phyloP scores from a whole-genome alignment of 2,888 invertebrate genomes.

The Drosophila eohydei region DNA sequence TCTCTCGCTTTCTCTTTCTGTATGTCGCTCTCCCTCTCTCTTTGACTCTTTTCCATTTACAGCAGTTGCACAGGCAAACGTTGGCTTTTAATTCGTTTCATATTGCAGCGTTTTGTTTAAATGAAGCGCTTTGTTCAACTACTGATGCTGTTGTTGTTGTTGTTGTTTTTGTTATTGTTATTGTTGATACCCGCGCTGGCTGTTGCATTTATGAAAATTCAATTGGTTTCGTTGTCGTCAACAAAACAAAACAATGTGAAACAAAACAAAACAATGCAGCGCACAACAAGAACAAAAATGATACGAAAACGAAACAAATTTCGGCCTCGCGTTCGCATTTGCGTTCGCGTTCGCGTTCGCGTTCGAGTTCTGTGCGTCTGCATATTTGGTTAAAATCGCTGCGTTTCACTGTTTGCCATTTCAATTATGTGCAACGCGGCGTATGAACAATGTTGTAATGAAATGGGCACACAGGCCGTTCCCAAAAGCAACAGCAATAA shows the following conservation, averaged over 20 bases:
- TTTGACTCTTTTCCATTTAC: conserved; percentile 4
- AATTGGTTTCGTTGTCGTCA: conserved; percentile 69
- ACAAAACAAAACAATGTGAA: conserved; percentile 54
- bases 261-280: conserved; percentile 31
- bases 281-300: conserved; percentile 26
- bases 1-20: neutral
- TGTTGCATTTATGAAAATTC: conserved; percentile 75
- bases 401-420: conserved; percentile 81
- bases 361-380: conserved; percentile 30
- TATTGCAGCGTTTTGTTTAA: conserved; percentile 78
- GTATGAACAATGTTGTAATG: conserved; percentile 81
- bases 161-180: conserved; percentile 49
- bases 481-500: conserved; percentile 25
- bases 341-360: neutral
- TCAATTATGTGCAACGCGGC: conserved; percentile 81
- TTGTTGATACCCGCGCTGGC: conserved; percentile 51
- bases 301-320: conserved; percentile 41
- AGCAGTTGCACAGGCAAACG: conserved; percentile 29
- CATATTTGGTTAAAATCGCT: conserved; percentile 75
- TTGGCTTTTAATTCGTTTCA: conserved; percentile 78
- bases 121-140: conserved; percentile 61
- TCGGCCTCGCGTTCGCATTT: conserved; percentile 14
- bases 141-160: conserved; percentile 30
- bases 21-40: neutral
- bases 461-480: conserved; percentile 63